These are phyloP conservation scores for Agonopterix arenella DNA, from an alignment of 2,888 invertebrate genomes.

Conservation along the genomic window DNA sequence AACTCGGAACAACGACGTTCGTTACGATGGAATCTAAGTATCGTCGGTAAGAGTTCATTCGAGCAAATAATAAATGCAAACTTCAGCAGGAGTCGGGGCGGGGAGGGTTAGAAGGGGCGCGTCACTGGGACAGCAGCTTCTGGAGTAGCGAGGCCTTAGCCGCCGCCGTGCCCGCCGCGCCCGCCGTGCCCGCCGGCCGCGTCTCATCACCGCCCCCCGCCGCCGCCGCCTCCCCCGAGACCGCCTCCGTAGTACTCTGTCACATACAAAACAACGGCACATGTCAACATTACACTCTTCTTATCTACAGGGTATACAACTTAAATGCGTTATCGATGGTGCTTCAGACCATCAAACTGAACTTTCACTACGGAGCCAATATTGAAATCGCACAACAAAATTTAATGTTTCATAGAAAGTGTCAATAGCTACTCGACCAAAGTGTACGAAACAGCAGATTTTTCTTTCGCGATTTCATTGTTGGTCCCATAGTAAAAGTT, in stretches of 20 bases:
- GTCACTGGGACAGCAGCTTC: slow-evolving; percentile 90
- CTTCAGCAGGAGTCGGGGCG: slow-evolving; percentile 23
- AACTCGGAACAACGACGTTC: slow-evolving; percentile 40
- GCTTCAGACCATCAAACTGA: no score
- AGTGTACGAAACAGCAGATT: no score
- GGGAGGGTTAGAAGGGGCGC: slow-evolving; percentile 15
- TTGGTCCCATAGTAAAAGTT: no score
- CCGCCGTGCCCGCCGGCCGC: slow-evolving; percentile 26
- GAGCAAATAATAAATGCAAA: slow-evolving; percentile 60
- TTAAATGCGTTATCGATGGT: no score
- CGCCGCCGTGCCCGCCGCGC: slow-evolving; percentile 24
- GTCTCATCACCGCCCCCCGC: slow-evolving; percentile 40
- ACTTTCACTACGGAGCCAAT: no score
- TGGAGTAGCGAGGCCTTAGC: slow-evolving; percentile 88
- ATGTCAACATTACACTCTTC: not conserved
- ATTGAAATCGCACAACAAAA: no score
- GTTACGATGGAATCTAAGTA: slow-evolving; percentile 40
- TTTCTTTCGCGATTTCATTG: no score
- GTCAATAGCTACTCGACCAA: no score
- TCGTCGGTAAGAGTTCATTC: slow-evolving; percentile 35
- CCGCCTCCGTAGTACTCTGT: slow-evolving; percentile 74
- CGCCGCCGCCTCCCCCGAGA: slow-evolving; percentile 55
- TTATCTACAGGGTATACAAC: no score
- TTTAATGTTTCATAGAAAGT: no score
- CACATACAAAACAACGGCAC: slow-evolving; percentile 11